A percentile compares a stretch with the other conserved stretches of the same genome.
phyloP scores from a whole-genome alignment of 2,888 invertebrate species.

The Himalopsyche kuldschensis region DNA sequence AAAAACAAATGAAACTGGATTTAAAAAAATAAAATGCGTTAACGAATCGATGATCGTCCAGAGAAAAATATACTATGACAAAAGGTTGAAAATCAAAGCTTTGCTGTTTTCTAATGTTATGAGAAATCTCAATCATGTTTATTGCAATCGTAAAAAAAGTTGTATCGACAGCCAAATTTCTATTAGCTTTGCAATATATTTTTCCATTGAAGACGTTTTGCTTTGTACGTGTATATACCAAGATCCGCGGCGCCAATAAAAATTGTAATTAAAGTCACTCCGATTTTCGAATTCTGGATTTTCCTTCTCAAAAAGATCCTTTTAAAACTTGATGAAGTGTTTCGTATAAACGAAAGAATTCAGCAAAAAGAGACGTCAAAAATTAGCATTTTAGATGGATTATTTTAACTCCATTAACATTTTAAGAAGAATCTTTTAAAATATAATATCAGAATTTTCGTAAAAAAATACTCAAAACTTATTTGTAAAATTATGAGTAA shows the following conservation, averaged over 20 bases:
- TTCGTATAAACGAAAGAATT: background rate
- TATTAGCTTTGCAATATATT: background rate
- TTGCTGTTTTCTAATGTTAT: background rate
- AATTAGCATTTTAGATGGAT: background rate
- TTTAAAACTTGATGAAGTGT: background rate
- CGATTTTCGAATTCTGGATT: background rate
- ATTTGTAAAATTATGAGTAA: background rate
- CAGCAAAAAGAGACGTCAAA: background rate
- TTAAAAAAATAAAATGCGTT: too few relatives aligned
- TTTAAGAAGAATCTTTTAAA: background rate
- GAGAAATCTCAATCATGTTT: background rate
- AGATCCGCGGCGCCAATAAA: background rate
- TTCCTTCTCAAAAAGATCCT: background rate
- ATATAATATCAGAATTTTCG: background rate
- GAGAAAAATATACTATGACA: background rate
- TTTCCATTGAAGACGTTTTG: background rate
- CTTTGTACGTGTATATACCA: background rate
- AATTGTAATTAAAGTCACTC: background rate
- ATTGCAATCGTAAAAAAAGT: background rate
- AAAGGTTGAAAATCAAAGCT: background rate
- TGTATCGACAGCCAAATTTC: background rate
- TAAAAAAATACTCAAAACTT: background rate
- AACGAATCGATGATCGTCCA: too few relatives aligned
- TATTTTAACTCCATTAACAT: background rate
- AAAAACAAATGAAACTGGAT: too few relatives aligned